A percentile compares a stretch with the other conserved stretches of the same genome.
These are phyloP conservation scores for Sisyra nigra DNA, from an alignment of 2,888 invertebrate species.

Conservation along the genomic window DNA sequence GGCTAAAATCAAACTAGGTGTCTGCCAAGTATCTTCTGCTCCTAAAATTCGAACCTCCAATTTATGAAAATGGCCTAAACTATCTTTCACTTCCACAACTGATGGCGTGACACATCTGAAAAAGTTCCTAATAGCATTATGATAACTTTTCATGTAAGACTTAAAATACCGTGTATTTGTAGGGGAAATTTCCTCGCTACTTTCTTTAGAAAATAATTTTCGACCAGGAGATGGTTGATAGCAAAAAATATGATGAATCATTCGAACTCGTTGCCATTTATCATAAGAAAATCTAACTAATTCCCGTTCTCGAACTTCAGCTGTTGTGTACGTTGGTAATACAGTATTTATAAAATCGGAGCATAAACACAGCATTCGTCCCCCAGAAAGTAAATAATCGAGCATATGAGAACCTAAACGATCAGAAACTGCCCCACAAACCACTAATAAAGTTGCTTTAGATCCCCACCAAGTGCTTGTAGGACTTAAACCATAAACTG, in stretches of 20 bases:
- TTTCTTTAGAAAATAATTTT: slow-evolving; percentile 62
- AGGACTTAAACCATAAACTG: slow-evolving; percentile 40
- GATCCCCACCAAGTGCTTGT: slow-evolving; percentile 17
- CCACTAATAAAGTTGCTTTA: slow-evolving; percentile 55
- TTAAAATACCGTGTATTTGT: slow-evolving; percentile 5
- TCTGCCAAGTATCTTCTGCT: slow-evolving; percentile 76
- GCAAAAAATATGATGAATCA: slow-evolving; percentile 81
- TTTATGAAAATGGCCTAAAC: slow-evolving; percentile 42
- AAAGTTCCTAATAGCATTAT: neutral
- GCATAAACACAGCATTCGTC: slow-evolving; percentile 60
- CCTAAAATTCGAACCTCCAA: slow-evolving; percentile 63
- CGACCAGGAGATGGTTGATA: slow-evolving; percentile 75
- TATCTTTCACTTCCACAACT: slow-evolving; percentile 24
- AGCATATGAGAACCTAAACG: slow-evolving; percentile 48
- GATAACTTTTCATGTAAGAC: neutral
- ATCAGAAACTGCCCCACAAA: slow-evolving; percentile 57
- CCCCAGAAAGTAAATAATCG: slow-evolving; percentile 56
- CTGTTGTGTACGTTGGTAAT: slow-evolving; percentile 66
- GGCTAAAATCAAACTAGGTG: slow-evolving; percentile 64
- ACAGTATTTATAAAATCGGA: slow-evolving; percentile 65
- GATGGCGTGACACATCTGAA: slow-evolving; percentile 23
- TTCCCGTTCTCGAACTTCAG: slow-evolving; percentile 73
- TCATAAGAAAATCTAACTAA: slow-evolving; percentile 70
- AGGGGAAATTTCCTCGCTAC: slow-evolving; percentile 8
- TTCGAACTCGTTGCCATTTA: slow-evolving; percentile 66